phyloP scores from a whole-genome alignment of 64 coral and sea anemone species.

The Dendrophyllia cribrosa region DNA sequence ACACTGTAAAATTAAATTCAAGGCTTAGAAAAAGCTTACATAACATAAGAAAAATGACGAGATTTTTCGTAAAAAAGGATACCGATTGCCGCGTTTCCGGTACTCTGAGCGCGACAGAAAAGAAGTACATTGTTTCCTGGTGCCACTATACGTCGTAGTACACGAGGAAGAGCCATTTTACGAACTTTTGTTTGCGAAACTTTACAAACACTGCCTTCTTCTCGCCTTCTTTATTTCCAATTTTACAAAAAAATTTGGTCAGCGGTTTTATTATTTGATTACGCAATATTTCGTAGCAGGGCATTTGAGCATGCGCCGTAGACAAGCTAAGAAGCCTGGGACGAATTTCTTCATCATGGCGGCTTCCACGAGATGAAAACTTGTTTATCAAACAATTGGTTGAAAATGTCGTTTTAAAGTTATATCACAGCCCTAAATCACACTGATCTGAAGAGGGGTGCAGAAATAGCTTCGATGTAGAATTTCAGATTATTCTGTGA shows the following conservation, averaged over 20 bases:
- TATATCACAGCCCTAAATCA: not conserved
- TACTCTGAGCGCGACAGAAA: slow-evolving; percentile 29
- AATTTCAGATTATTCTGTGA: not conserved
- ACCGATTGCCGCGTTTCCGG: slow-evolving; percentile 22
- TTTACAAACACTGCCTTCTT: no score
- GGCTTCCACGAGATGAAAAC: not conserved
- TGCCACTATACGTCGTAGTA: slow-evolving; percentile 3
- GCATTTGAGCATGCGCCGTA: not conserved
- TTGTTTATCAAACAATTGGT: not conserved
- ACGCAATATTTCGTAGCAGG: no score
- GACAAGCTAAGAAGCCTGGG: not conserved
- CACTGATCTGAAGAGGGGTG: not conserved
- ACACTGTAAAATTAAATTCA: not conserved
- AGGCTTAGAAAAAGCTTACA: no score
- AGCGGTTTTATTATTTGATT: no score
- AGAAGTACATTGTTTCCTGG: slow-evolving; percentile 19
- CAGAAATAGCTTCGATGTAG: not conserved
- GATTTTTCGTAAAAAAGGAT: slow-evolving; percentile 12
- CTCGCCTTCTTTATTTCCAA: no score
- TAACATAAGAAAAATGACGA: not conserved
- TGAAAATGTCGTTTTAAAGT: not conserved
- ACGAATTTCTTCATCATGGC: not conserved
- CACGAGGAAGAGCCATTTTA: slow-evolving; percentile 13
- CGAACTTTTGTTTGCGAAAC: not conserved
- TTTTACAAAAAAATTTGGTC: no score